Evolutionary conservation across 2,888 invertebrate genomes (phyloP).

Genomic region (Agonopterix arenella): DNA sequence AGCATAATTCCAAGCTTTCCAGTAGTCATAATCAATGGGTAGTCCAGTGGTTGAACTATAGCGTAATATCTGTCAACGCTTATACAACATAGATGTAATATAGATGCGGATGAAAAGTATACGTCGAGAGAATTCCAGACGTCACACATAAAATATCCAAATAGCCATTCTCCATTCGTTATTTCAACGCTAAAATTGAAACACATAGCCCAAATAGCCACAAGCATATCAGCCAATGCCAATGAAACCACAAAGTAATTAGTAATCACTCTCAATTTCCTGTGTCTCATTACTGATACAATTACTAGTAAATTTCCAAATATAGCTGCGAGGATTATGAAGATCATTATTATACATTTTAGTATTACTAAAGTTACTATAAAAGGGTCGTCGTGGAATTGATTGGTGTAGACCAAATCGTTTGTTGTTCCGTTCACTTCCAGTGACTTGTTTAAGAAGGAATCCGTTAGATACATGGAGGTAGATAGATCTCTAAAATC

Average conservation of each 20-base stretch:
- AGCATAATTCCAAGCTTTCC: constrained; percentile 87
- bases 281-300: constrained; percentile 84
- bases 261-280: constrained; percentile 86
- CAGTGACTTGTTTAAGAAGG: constrained; percentile 46
- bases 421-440: constrained; percentile 52
- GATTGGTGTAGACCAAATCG: constrained; percentile 53
- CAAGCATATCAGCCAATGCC: constrained; percentile 95
- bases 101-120: constrained; percentile 95
- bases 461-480: constrained; percentile 66
- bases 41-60: constrained; percentile 95
- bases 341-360: constrained; percentile 89
- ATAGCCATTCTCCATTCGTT: constrained; percentile 90
- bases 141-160: constrained; percentile 95
- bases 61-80: constrained; percentile 93
- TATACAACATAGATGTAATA: constrained; percentile 95
- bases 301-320: constrained; percentile 95
- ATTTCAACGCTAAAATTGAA: constrained; percentile 94
- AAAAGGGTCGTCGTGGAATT: constrained; percentile 63
- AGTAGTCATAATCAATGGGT: constrained; percentile 95
- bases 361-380: constrained; percentile 78
- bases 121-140: constrained; percentile 98
- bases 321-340: constrained; percentile 92
- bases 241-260: constrained; percentile 97
- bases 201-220: constrained; percentile 96
- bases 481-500: constrained; percentile 56